Conservation (phyloP, 92 coral and sea anemone species). For the Pocillopora meandrina region DNA sequence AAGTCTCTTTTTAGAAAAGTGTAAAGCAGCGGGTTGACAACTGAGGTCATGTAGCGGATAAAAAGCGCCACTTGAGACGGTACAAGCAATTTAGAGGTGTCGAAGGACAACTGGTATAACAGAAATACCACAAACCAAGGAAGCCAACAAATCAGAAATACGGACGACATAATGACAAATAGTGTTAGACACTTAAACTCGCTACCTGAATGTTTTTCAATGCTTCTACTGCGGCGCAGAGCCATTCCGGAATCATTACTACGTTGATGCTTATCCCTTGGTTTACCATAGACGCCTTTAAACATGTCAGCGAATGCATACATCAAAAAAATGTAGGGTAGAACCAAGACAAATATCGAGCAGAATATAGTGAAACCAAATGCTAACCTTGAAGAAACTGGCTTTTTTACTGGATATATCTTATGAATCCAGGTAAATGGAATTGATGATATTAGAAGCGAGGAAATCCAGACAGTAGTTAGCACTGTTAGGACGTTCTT, state of each 20-base stretch:
- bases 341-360: constrained; percentile 19
- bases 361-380: constrained; percentile 22
- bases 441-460: constrained; percentile 4
- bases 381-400: background rate
- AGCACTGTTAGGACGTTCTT: constrained; percentile 2
- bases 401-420: constrained; percentile 15
- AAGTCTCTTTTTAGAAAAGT: constrained; percentile 62
- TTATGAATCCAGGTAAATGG: constrained; percentile 34
- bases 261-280: background rate
- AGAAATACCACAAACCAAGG: constrained; percentile 32
- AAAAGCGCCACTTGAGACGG: constrained; percentile 24
- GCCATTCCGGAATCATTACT: background rate
- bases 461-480: constrained; percentile 20
- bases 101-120: constrained; percentile 6
- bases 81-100: background rate
- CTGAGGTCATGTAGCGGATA: constrained; percentile 50
- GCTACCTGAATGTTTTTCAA: background rate
- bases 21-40: constrained; percentile 53
- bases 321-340: constrained; percentile 31
- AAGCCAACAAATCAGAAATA: constrained; percentile 35
- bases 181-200: constrained; percentile 14
- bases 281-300: background rate
- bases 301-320: constrained; percentile 24
- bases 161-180: constrained; percentile 32
- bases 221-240: background rate